Conservation (phyloP, 2,797 vertebrate species). For the Protosalanx chinensis region DNA sequence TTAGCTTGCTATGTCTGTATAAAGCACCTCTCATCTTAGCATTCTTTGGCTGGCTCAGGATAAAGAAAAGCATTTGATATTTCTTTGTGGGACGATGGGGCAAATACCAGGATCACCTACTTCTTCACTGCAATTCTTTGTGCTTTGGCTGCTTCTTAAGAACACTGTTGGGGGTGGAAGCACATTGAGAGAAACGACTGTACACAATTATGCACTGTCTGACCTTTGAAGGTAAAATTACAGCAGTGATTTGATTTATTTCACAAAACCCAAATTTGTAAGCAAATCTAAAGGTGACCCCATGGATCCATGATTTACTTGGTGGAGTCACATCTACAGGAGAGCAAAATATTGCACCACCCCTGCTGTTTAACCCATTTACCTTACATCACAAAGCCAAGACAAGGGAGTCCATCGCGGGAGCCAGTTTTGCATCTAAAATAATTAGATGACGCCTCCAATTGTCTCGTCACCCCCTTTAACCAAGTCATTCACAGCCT, state of each 20-base stretch:
- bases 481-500: conserved; percentile 64
- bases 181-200: conserved; percentile 21
- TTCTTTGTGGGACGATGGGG: conserved; percentile 41
- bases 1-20: conserved; percentile 31
- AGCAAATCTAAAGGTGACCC: conserved; percentile 73
- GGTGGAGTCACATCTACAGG: conserved; percentile 67
- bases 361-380: conserved; percentile 78
- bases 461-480: conserved; percentile 74
- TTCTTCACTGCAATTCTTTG: conserved; percentile 34
- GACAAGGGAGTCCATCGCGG: conserved; percentile 55
- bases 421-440: conserved; percentile 62
- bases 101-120: conserved; percentile 35
- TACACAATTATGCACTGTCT: conserved; percentile 40
- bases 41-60: conserved; percentile 37
- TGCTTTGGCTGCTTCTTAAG: conserved; percentile 44
- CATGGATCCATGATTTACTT: conserved; percentile 74
- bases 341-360: conserved; percentile 72
- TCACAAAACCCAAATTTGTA: conserved; percentile 57
- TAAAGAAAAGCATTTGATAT: conserved; percentile 42
- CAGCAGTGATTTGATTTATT: conserved; percentile 70
- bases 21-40: conserved; percentile 42
- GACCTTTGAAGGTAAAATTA: conserved; percentile 61
- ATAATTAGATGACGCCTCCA: conserved; percentile 81
- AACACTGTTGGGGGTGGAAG: conserved; percentile 30
- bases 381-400: conserved; percentile 62